Evolutionary conservation across 2,113 vertebrate species (phyloP), one percentile per base, ranked within the genome.

Genomic region (Petrocephalus microphthalmus): DNA sequence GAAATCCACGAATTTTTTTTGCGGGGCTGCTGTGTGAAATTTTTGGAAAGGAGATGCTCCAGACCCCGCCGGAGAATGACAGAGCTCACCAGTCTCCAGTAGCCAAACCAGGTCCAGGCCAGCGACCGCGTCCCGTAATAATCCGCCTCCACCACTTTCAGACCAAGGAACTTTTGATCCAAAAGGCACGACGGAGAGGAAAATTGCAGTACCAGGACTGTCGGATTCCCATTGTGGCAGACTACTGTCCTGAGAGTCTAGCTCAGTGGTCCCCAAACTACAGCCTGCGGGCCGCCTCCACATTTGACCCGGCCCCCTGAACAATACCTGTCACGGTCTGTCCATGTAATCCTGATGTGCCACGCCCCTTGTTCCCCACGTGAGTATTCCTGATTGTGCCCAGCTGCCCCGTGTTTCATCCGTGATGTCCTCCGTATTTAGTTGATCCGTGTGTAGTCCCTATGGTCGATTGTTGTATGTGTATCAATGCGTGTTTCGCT

Each of bases 211-310:
- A 2, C 57, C 57, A 25, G n/a, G 57, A 22, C 10, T 22, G n/a
- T 7, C 22, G 25, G n/a, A 64, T 64, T 1, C 8, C 7, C 22
- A 64, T 64, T 22, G n/a, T 64, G 57, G 57, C 25, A 25, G 57
- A 64, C 10, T 64, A 22, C 57, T 64, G n/a, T 22, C n/a, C 10
- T 22, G n/a, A 60, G n/a, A 20, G n/a, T 60, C 7, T 60, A 20
- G 22, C 2, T 60, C 22, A 60, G 74, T n/a, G 74, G 74, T 81
- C 74, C 74, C 74, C 74, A 81, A 81, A 81, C 74, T 81, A 81
- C 74, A 11, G 25, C 74, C 15, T 29, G 8, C 42, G 42, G 42
- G 42, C 42, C 29, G 13, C 7, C n/a, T 13, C 33, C 29, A 11
- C 7, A 81, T 37, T 17, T 6, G 3, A n/a, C 74, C n/a, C n/a